Conservation (phyloP, 2,797 vertebrate species). For the Microcaecilia unicolor region DNA sequence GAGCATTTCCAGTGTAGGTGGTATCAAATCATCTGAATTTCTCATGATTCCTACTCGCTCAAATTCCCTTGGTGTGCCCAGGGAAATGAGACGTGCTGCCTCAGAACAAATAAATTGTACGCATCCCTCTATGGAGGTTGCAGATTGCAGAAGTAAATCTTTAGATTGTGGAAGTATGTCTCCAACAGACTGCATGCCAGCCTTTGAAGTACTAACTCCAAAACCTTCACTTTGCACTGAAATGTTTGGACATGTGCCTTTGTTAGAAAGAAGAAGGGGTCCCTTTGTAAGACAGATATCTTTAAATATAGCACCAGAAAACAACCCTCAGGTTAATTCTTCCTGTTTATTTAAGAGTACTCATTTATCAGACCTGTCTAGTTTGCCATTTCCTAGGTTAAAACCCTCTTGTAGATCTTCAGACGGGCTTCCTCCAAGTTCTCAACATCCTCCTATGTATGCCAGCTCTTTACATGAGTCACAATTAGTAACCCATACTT, state of each 20-base stretch:
- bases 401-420: constrained; percentile 44
- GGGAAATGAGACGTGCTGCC: constrained; percentile 83
- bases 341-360: constrained; percentile 53
- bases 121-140: constrained; percentile 77
- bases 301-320: constrained; percentile 83
- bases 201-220: constrained; percentile 41
- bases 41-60: constrained; percentile 66
- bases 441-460: constrained; percentile 33
- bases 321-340: constrained; percentile 52
- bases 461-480: constrained; percentile 41
- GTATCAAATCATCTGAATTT: constrained; percentile 61
- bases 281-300: constrained; percentile 93
- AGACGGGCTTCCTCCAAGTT: constrained; percentile 44
- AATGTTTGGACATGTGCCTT: constrained; percentile 65
- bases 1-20: constrained; percentile 64
- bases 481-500: constrained; percentile 51
- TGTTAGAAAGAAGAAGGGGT: constrained; percentile 89
- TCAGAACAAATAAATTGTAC: constrained; percentile 88
- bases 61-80: constrained; percentile 75
- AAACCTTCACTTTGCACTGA: constrained; percentile 43
- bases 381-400: constrained; percentile 51
- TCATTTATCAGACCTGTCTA: constrained; percentile 41
- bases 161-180: constrained; percentile 84
- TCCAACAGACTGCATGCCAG: constrained; percentile 53
- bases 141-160: constrained; percentile 89